Percentiles rank a stretch among this genome's conserved stretches.
These are phyloP conservation scores for Etheostoma perlongum DNA, from an alignment of 2,797 vertebrate genomes.

Conservation along the genomic window DNA sequence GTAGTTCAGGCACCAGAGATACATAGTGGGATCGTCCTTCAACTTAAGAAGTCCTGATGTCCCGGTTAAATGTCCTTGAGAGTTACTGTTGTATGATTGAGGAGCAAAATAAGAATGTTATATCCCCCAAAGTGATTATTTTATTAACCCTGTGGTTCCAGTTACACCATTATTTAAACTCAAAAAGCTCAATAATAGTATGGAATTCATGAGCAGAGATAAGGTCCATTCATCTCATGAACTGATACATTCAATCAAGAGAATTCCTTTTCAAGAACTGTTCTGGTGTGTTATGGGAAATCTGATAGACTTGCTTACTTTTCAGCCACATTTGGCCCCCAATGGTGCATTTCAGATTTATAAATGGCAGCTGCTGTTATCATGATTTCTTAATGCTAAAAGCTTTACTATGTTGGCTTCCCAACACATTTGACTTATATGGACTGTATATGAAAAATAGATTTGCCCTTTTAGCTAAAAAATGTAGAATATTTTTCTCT, in stretches of 20 bases:
- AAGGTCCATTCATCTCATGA: background rate
- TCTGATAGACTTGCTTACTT: constrained; percentile 1
- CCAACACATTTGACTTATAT: background rate
- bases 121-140: background rate
- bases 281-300: background rate
- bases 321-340: background rate
- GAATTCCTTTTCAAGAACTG: constrained; percentile 18
- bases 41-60: background rate
- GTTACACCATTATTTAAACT: background rate
- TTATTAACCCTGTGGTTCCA: background rate
- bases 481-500: constrained; percentile 1
- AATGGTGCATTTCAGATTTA: constrained; percentile 24
- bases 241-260: background rate
- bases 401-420: constrained; percentile 1
- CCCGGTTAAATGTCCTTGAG: background rate
- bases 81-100: background rate
- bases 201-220: background rate
- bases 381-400: constrained; percentile 56
- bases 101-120: background rate
- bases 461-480: constrained; percentile 22
- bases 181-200: background rate
- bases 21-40: background rate
- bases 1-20: background rate
- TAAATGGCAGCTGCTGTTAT: constrained; percentile 27
- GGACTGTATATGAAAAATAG: constrained; percentile 6